phyloP scores from a whole-genome alignment of 2,888 invertebrate species.

The Apamea monoglypha region DNA sequence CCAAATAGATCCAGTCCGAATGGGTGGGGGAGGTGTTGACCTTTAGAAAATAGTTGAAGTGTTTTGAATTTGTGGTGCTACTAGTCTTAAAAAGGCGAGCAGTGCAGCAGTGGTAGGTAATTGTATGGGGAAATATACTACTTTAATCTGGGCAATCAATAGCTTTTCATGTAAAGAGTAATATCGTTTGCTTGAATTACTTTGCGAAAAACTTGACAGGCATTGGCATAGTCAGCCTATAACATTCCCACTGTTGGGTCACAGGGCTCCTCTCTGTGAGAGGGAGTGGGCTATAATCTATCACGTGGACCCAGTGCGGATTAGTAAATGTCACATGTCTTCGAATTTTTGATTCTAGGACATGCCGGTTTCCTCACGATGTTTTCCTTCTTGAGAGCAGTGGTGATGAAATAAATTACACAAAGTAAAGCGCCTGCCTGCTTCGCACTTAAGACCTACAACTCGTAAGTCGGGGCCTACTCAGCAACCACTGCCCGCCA shows the following conservation, averaged over 20 bases:
- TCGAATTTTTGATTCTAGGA: background rate
- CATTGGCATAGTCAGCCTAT: background rate
- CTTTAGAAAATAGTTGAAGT: conserved; percentile 71
- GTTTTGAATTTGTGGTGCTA: background rate
- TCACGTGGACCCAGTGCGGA: background rate
- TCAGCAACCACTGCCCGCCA: background rate
- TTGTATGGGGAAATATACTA: background rate
- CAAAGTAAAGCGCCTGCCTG: background rate
- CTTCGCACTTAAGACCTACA: background rate
- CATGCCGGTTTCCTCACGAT: background rate
- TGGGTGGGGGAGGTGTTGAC: conserved; percentile 93
- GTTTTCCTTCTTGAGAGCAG: background rate
- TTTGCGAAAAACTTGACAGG: background rate
- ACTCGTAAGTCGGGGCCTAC: background rate
- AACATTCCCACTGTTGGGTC: background rate
- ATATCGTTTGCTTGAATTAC: background rate
- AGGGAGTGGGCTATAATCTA: background rate
- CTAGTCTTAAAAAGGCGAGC: background rate
- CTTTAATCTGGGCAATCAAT: background rate
- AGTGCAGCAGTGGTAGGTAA: background rate
- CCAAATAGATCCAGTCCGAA: conserved; percentile 95
- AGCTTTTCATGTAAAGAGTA: background rate
- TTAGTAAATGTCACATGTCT: background rate
- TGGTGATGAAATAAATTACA: background rate
- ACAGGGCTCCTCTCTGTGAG: background rate